Percentiles rank a stretch among this genome's conserved stretches.
Conservation (phyloP, 1,140 invertebrate genomes). For the Proctacanthus coquilletti region DNA sequence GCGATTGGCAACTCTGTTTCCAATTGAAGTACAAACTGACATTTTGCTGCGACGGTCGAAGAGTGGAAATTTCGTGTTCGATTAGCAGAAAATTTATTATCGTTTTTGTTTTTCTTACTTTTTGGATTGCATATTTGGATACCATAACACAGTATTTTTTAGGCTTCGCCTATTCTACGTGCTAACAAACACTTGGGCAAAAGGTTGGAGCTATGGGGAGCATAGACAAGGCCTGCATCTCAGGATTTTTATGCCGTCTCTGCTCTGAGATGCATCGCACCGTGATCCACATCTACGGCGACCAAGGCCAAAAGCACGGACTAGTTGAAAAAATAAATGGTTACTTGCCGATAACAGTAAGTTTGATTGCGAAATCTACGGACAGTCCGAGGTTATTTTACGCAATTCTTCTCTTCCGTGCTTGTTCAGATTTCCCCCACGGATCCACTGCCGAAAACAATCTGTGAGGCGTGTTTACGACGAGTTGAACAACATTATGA, state of each 20-base stretch:
- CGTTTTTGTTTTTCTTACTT: no score
- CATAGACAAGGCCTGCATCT: slow-evolving; percentile 54
- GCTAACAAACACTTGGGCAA: no score
- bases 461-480: slow-evolving; percentile 50
- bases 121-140: no score
- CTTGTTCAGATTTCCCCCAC: slow-evolving; percentile 46
- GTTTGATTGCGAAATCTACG: slow-evolving; percentile 11
- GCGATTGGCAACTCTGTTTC: no score
- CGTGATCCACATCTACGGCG: slow-evolving; percentile 60
- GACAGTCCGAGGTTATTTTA: slow-evolving; percentile 2
- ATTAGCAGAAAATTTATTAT: no score
- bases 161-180: no score
- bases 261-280: slow-evolving; percentile 65
- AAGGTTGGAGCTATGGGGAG: no score
- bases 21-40: no score
- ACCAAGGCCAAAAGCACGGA: slow-evolving; percentile 51
- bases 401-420: slow-evolving; percentile 2
- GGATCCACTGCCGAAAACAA: slow-evolving; percentile 57
- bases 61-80: no score
- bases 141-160: no score
- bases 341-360: slow-evolving; percentile 58
- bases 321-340: slow-evolving; percentile 59
- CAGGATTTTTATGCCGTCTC: slow-evolving; percentile 60
- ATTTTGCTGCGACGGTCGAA: no score
- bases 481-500: slow-evolving; percentile 52